These are phyloP conservation scores for Tragelaphus imberbis DNA, from an alignment of 2,113 vertebrate genomes.

Conservation along the genomic window DNA sequence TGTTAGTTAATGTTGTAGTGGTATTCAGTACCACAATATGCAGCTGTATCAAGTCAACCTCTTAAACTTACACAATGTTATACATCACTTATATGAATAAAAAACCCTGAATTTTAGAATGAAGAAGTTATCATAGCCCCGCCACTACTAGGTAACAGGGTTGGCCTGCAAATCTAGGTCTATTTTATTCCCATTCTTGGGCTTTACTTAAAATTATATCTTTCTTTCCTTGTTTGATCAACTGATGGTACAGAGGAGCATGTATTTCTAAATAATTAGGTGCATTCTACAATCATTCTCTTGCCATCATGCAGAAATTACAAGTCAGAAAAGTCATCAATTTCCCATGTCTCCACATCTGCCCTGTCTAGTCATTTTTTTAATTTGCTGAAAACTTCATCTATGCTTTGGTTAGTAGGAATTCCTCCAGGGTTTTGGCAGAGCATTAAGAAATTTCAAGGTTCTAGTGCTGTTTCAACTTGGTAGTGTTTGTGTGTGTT, in stretches of 20 bases:
- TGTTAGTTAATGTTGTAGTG: background rate
- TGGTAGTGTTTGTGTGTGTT: background rate
- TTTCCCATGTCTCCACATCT: background rate
- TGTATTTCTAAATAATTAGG: background rate
- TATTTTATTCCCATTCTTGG: background rate
- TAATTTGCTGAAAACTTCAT: background rate
- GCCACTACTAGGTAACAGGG: background rate
- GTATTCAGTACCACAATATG: background rate
- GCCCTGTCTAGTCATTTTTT: background rate
- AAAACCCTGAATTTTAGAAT: background rate
- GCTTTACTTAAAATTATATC: background rate
- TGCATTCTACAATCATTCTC: background rate
- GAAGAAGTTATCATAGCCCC: background rate
- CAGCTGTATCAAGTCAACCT: background rate
- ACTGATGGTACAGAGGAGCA: background rate
- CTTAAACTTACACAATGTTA: background rate
- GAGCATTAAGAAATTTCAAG: constrained; percentile 22
- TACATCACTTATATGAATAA: background rate
- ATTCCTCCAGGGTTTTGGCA: background rate
- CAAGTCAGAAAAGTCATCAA: background rate
- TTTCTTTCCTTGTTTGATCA: background rate
- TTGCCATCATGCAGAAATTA: background rate
- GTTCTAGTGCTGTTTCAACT: constrained; percentile 33
- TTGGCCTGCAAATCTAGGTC: background rate
- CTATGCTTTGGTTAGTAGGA: constrained; percentile 7